Evolutionary conservation across 2,797 vertebrate genomes (phyloP).

Genomic region (Coregonus ussuriensis): DNA sequence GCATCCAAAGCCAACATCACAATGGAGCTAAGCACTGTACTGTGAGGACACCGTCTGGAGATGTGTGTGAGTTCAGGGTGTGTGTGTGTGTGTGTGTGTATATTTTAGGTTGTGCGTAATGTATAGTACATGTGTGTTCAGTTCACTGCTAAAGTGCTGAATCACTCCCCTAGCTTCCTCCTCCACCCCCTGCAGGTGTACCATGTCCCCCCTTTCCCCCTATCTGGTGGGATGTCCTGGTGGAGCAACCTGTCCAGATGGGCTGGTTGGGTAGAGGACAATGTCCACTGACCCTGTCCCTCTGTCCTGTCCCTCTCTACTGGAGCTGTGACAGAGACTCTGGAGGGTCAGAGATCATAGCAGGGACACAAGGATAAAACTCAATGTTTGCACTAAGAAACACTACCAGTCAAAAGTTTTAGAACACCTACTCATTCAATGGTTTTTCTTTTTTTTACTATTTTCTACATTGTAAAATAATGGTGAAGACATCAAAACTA

Average conservation of each 20-base stretch:
- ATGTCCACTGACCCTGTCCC: slow-evolving; percentile 21
- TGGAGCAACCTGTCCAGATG: slow-evolving; percentile 27
- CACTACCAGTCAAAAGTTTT: too few species aligned
- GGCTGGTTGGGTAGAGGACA: neutral
- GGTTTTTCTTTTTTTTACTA: too few species aligned
- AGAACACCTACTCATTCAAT: too few species aligned
- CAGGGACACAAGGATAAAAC: too few species aligned
- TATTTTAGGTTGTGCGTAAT: neutral
- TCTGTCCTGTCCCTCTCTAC: neutral
- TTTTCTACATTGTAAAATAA: too few species aligned
- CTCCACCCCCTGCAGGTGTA: slow-evolving; percentile 16
- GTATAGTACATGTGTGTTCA: neutral
- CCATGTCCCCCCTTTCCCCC: slow-evolving; percentile 28
- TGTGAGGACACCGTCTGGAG: slow-evolving; percentile 1
- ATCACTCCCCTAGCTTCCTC: slow-evolving; percentile 29
- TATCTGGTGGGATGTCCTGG: slow-evolving; percentile 25
- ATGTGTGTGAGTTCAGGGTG: neutral
- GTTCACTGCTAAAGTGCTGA: slow-evolving; percentile 19
- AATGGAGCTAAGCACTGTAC: neutral
- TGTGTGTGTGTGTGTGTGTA: neutral
- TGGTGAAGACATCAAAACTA: too few species aligned
- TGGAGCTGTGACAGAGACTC: slow-evolving; percentile 5
- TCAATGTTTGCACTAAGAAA: too few species aligned
- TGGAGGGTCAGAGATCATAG: neutral
- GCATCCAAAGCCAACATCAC: neutral